Conservation (phyloP, 1,140 invertebrate genomes). For the Dufourea novaeangliae region DNA sequence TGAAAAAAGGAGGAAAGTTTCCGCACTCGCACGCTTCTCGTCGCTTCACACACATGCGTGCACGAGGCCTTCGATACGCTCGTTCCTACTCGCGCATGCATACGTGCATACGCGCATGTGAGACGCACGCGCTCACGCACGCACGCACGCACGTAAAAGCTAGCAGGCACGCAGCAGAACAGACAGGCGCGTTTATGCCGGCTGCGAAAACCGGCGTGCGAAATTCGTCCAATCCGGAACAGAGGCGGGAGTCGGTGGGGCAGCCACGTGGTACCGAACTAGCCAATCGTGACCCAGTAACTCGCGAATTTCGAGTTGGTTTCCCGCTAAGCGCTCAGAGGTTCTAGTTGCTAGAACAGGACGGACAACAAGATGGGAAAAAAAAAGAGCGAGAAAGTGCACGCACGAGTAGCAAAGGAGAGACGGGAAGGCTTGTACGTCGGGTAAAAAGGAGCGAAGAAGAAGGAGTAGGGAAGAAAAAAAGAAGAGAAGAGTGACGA, state of each 20-base stretch:
- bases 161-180: constrained; percentile 48
- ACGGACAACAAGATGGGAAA: constrained; percentile 32
- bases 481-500: constrained; percentile 69
- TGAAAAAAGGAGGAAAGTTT: neutral
- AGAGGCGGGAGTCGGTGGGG: constrained; percentile 67
- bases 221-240: constrained; percentile 70
- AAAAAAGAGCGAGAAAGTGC: constrained; percentile 35
- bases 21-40: neutral
- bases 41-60: constrained; percentile 46
- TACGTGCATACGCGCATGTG: constrained; percentile 14
- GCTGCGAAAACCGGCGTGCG: constrained; percentile 72
- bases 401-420: constrained; percentile 37
- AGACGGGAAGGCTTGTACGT: constrained; percentile 23
- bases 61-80: neutral
- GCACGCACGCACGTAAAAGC: constrained; percentile 25
- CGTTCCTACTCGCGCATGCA: neutral
- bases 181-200: constrained; percentile 44
- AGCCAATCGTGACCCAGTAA: constrained; percentile 56
- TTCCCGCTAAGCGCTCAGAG: constrained; percentile 54
- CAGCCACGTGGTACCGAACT: constrained; percentile 69
- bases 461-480: constrained; percentile 36
- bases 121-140: neutral
- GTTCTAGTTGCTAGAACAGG: constrained; percentile 52
- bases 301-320: constrained; percentile 70
- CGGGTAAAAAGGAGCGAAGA: constrained; percentile 49